These are phyloP conservation scores for Sinosuthora webbiana DNA, from an alignment of 2,113 vertebrate genomes.

Conservation along the genomic window DNA sequence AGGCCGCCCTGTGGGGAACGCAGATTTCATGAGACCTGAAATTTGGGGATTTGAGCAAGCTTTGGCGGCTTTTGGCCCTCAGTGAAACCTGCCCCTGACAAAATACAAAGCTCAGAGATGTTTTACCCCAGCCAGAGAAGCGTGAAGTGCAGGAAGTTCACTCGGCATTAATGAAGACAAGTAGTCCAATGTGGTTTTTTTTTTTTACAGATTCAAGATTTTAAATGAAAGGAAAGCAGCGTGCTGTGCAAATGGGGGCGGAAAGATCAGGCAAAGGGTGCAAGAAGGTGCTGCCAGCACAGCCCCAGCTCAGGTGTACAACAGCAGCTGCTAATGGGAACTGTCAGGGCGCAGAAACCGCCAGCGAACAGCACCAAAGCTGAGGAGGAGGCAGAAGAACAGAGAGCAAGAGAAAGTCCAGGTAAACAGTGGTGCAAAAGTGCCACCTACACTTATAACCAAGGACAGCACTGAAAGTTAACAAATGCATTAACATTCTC, in stretches of 20 bases:
- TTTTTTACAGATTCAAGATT: neutral
- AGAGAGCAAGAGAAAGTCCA: neutral
- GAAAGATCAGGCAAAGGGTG: neutral
- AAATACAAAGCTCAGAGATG: neutral
- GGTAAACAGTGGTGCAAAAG: conserved; percentile 50
- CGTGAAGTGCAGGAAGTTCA: neutral
- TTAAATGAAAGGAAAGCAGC: neutral
- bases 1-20: neutral
- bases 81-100: neutral
- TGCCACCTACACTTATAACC: conserved; percentile 55
- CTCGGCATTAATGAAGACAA: neutral
- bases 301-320: neutral
- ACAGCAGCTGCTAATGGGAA: neutral
- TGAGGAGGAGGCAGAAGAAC: neutral
- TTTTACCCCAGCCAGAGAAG: neutral
- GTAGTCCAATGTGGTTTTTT: neutral
- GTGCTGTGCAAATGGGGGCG: neutral
- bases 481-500: conserved; percentile 27
- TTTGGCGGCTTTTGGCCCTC: neutral
- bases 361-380: neutral
- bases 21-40: neutral
- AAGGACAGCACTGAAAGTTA: conserved; percentile 45
- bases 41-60: neutral
- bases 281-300: neutral
- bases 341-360: neutral